These are phyloP conservation scores for Genyomyrus donnyi DNA, from an alignment of 2,113 vertebrate genomes.

Conservation along the genomic window DNA sequence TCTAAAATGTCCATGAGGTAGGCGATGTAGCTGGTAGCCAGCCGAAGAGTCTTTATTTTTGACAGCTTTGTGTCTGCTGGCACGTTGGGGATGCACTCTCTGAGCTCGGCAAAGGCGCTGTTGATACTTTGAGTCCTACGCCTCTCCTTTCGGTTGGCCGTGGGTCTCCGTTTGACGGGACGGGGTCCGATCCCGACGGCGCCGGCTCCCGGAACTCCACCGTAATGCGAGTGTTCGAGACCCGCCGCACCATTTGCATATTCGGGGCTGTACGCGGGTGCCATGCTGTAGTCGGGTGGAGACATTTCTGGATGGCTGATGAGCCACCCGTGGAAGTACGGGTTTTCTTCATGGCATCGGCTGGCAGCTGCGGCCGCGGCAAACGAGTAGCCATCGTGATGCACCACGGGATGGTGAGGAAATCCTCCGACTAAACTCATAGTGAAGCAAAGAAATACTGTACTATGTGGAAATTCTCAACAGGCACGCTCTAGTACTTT, in stretches of 20 bases:
- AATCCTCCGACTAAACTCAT: conserved; percentile 95
- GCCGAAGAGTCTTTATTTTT: conserved; percentile 91
- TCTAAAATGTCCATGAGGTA: conserved; percentile 99
- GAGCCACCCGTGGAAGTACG: conserved; percentile 94
- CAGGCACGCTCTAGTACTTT: conserved; percentile 15
- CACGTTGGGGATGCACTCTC: conserved; percentile 95
- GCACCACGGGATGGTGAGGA: conserved; percentile 91
- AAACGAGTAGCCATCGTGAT: conserved; percentile 90
- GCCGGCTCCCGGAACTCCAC: conserved; percentile 68
- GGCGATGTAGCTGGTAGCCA: conserved; percentile 98
- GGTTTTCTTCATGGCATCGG: conserved; percentile 88
- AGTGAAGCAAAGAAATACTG: conserved; percentile 28
- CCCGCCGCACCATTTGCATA: conserved; percentile 76
- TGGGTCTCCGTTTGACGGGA: conserved; percentile 86
- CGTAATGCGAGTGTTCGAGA: conserved; percentile 81
- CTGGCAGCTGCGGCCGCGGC: conserved; percentile 79
- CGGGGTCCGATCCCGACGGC: conserved; percentile 67
- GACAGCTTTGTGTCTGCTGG: conserved; percentile 96
- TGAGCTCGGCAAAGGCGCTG: conserved; percentile 91
- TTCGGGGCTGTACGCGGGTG: conserved; percentile 89
- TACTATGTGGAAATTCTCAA: conserved; percentile 7
- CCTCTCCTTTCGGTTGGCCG: conserved; percentile 94
- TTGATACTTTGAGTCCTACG: conserved; percentile 98
- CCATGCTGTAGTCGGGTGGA: conserved; percentile 87
- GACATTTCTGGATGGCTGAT: conserved; percentile 94